phyloP scores from a whole-genome alignment of 2,888 invertebrate genomes.

The Apodemia mormo region DNA sequence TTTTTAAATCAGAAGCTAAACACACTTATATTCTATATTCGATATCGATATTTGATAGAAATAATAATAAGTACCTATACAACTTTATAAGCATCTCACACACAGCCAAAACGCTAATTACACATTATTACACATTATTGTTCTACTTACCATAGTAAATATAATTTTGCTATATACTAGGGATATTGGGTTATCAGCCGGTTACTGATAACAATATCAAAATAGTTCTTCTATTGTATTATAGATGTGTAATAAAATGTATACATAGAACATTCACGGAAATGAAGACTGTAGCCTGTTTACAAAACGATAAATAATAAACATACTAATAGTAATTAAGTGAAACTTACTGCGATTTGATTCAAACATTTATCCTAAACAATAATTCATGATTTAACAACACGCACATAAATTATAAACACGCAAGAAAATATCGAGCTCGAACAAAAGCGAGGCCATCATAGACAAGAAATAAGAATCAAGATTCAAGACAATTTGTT shows the following conservation, averaged over 20 bases:
- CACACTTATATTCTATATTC: no score
- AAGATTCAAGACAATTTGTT: no score
- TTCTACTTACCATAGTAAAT: background rate
- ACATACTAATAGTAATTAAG: background rate
- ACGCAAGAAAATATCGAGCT: conserved; percentile 31
- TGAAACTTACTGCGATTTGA: conserved; percentile 12
- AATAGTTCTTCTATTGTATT: conserved; percentile 14
- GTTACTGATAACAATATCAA: background rate
- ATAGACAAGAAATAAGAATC: background rate
- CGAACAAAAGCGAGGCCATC: conserved; percentile 33
- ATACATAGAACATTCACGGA: background rate
- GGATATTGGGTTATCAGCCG: background rate
- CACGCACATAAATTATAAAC: conserved; percentile 35
- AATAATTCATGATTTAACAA: conserved; percentile 32
- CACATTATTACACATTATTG: background rate
- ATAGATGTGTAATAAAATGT: conserved; percentile 2
- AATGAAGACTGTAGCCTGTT: background rate
- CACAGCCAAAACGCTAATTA: no score
- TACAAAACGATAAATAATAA: background rate
- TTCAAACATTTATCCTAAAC: conserved; percentile 34
- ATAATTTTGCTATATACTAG: background rate
- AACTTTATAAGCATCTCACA: no score
- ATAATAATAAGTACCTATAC: no score
- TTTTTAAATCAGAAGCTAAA: no score
- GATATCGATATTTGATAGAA: no score